Base-by-base conservation (phyloP, 2,888 invertebrate genomes). In the Eurois occulta region DNA sequence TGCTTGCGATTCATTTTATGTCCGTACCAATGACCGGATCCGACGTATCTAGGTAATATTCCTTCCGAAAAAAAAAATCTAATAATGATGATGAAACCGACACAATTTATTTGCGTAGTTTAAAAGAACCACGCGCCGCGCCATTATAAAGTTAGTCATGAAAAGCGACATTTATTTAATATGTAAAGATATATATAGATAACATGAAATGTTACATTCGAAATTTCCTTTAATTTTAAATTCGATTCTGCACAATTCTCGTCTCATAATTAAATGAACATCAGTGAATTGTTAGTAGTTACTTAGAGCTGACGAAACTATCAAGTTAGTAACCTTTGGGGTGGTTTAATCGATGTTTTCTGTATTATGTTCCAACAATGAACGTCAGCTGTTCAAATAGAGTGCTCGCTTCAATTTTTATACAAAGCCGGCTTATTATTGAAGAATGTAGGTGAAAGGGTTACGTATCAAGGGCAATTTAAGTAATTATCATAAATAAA, bases 311-410 rank as follows among this genome's bases (percentile, higher is more conserved):
- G 28, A 72, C 60, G 69, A 80, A 68, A 79, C 48, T 68, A 32
- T 67, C 24, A 65, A 28, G 41, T 69, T 58, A 62, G 52, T 66
- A 71, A 76, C 76, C 52, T 75, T 75, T 71, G 24, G 62, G 46
- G 55, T 46, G 46, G 69, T 78, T 75, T 75, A 85, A 85, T 85
- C 76, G 69, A 81, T 71, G 76, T 68, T 72, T 80, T 77, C 64
- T 72, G 74, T 81, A 81, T 74, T 75, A 77, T 80, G 66, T 67
- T 72, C 58, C 58, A 46, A 85, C 78, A 81, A 77, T 75, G 75
- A 77, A 21, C 72, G 68, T 60, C 82, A 85, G 82, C 79, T 79
- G 82, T 79, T 79, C 68, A 77, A 85, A 85, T 79, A 73, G 55
- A 73, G 58, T 64, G 78, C 41, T 74, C 35, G 28, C 60, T 69